Evolutionary conservation across 2,888 invertebrate species (phyloP), one percentile per base, ranked within the genome.

Genomic region (Heliconius sara): DNA sequence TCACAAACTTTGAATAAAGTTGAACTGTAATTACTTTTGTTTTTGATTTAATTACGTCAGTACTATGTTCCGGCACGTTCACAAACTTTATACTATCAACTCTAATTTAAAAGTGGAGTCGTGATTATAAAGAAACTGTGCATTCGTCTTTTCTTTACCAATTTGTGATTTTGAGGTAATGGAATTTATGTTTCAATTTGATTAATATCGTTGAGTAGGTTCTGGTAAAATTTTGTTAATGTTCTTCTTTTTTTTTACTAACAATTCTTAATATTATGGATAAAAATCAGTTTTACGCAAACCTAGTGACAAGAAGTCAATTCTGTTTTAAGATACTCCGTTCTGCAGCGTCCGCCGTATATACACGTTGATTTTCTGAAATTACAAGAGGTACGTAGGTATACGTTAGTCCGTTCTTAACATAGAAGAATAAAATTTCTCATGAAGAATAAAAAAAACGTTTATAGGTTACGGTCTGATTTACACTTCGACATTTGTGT

Each of bases 1-100:
- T 75, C 78, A 78, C 72, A 76, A 80, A 79, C 78, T 80, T 80
- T 71, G 74, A 52, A 71, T 77, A 80, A 80, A 82, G 79, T 82
- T 80, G 39, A 76, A 74, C 71, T 80, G 80, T 82, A 80, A 82
- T 82, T 77, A 80, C 80, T 82, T 82, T 82, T 82, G 80, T 82
- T 82, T 81, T 82, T 67, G 82, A 82, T 82, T 82, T 82, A 82
- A 82, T 80, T 79, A 80, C 79, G 73, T 70, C 60, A 75, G 65
- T 77, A 77, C 82, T 77, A 77, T 81, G 79, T 82, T 79, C 63
- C 77, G 74, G 80, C 82, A 82, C 80, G 80, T 78, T 65, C 71
- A 13, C 47, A 30, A 76, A 76, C 66, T 79, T 76, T 73, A 12
- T 76, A 68, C 78, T 72, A 78, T 76, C 76, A 72, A 76, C 71